Percentiles rank a stretch among this genome's conserved stretches.
Evolutionary conservation across 2,797 vertebrate genomes (phyloP).

Genomic region (Amniataba percoides): DNA sequence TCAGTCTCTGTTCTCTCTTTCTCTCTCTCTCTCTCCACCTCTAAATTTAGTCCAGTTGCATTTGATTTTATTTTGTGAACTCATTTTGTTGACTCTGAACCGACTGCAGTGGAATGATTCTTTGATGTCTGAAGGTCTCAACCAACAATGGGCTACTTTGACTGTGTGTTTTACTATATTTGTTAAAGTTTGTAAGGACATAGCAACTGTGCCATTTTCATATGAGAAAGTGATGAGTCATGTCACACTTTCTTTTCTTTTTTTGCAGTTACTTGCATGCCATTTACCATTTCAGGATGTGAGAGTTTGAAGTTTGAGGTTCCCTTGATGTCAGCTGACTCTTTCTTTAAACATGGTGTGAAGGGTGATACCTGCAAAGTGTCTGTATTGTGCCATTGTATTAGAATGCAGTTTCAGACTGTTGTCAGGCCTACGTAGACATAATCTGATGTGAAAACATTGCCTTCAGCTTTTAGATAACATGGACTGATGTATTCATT

Average conservation of each 20-base stretch:
- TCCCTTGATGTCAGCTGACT: not conserved
- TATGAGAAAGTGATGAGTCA: not conserved
- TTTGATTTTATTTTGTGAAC: not conserved
- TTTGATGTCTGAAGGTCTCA: not conserved
- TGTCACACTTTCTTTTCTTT: too few species aligned
- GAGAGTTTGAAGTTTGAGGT: not conserved
- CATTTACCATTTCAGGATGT: not conserved
- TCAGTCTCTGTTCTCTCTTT: not conserved
- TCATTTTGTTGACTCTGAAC: slow-evolving; percentile 5
- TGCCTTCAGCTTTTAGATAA: not conserved
- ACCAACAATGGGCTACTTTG: not conserved
- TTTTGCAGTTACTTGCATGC: not conserved
- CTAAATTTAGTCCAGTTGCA: not conserved
- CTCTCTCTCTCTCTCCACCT: slow-evolving; percentile 13
- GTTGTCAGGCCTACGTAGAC: not conserved
- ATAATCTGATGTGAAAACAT: not conserved
- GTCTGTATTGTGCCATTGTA: not conserved
- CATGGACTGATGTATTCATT: not conserved
- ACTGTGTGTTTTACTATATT: not conserved
- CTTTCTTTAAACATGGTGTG: not conserved
- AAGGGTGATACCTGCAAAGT: not conserved
- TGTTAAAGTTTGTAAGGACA: not conserved
- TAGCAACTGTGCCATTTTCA: too few species aligned
- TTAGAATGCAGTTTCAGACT: not conserved
- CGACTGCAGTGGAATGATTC: not conserved